Evolutionary conservation across 1,140 invertebrate genomes (phyloP), one percentile per base, ranked within the genome.

Genomic region (Pristionchus pacificus): DNA sequence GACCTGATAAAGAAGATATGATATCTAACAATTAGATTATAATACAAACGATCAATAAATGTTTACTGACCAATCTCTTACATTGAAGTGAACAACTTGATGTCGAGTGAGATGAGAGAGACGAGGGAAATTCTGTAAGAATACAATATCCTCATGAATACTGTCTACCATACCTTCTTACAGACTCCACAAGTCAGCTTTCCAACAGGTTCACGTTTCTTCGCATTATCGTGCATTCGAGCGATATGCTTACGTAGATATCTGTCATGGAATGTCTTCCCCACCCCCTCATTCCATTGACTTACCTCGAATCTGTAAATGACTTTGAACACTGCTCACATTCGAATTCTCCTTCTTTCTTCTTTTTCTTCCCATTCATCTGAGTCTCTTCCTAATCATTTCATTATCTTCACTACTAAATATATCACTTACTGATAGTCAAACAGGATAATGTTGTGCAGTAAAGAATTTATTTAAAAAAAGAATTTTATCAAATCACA

Each of bases 21-120:
- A 49, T 49, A 6, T 49, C n/a, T 49, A 49, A 10, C 19, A 19
- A 49, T 49, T 19, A 19, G 19, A 49, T 10, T 49, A 10, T 49
- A 6, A 49, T 19, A 19, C 38, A 10, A 49, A 49, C 38, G 6
- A 49, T 49, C 6, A 49, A 49, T 49, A 49, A 10, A 6, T 49
- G 38, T 49, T 10, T 57, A 60, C 63, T 2, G 33, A 2, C 28
- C 29, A 73, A 25, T 59, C 24, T 28, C 71, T 33, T 25, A 73
- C 60, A 63, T 69, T 65, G 0, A 73, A 24, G 64, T 65, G 64
- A 1, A 60, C 59, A 29, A 68, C 32, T 63, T 73, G 71, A 63
- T 73, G 71, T 19, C 71, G 65, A 30, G 55, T 32, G 6, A 73
- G 61, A 30, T 73, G 71, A 55, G 71, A 73, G 31, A 68, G 28